These are phyloP conservation scores for Mycteria americana DNA, from an alignment of 2,797 vertebrate genomes.

Conservation along the genomic window DNA sequence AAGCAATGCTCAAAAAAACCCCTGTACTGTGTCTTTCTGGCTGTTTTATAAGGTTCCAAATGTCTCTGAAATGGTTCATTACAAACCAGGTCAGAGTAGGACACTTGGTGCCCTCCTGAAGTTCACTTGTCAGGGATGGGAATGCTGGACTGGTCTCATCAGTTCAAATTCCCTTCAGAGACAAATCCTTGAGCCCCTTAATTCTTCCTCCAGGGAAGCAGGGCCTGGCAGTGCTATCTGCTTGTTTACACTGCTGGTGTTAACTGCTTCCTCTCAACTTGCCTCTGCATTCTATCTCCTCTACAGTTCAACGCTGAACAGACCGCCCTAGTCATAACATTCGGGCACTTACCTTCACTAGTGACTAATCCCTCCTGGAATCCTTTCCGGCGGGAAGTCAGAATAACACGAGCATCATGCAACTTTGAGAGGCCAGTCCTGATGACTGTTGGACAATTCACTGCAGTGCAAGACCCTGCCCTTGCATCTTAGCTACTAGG, in stretches of 20 bases:
- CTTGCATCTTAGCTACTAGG: background rate
- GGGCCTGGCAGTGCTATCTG: conserved; percentile 44
- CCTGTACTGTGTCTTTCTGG: background rate
- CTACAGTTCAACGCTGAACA: conserved; percentile 51
- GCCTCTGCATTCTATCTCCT: conserved; percentile 54
- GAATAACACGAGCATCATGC: background rate
- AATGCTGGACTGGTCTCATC: background rate
- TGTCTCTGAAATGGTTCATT: background rate
- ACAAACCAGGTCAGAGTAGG: conserved; percentile 7
- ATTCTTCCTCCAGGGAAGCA: conserved; percentile 51
- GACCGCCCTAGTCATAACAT: conserved; percentile 59
- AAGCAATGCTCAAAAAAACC: background rate
- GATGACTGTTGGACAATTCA: background rate
- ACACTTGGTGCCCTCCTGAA: background rate
- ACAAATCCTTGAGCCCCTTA: conserved; percentile 33
- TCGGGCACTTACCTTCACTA: conserved; percentile 34
- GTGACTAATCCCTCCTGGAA: conserved; percentile 54
- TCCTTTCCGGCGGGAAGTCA: conserved; percentile 24
- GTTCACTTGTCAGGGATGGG: background rate
- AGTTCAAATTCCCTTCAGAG: conserved; percentile 28
- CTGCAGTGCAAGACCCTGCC: background rate
- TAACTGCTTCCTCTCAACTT: conserved; percentile 61
- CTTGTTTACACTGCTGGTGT: conserved; percentile 57
- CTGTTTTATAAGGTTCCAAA: background rate
- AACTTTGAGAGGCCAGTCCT: background rate